Conservation (phyloP, 2,797 vertebrate species). For the Helarctos malayanus region DNA sequence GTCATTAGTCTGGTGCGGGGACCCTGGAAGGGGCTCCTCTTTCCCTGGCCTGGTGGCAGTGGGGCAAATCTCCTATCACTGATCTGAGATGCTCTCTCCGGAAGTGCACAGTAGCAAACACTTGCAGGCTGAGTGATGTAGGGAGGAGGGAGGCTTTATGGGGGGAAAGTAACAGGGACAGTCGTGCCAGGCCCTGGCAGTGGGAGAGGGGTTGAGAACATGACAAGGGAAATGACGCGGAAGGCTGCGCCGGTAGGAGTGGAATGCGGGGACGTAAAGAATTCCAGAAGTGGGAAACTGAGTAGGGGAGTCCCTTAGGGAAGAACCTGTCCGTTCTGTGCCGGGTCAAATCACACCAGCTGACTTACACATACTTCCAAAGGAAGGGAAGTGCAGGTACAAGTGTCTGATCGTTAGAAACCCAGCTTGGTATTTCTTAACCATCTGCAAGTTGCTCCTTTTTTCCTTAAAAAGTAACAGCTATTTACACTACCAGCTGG, state of each 20-base stretch:
- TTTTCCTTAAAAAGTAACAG: neutral
- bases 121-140: neutral
- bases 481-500: neutral
- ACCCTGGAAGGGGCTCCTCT: neutral
- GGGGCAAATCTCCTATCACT: neutral
- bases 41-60: neutral
- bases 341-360: neutral
- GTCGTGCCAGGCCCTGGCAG: neutral
- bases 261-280: neutral
- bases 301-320: neutral
- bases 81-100: neutral
- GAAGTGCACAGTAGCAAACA: neutral
- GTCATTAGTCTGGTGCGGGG: neutral
- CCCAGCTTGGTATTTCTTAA: conserved; percentile 3
- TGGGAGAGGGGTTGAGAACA: neutral
- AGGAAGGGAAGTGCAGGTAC: neutral
- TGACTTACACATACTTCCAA: neutral
- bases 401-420: conserved; percentile 38
- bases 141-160: neutral
- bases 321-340: neutral
- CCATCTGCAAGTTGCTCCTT: neutral
- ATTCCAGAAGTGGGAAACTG: neutral
- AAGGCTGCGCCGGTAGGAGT: neutral
- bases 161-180: neutral
- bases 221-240: neutral